phyloP scores from a whole-genome alignment of 2,797 vertebrate genomes.

The Dicrostonyx torquatus region DNA sequence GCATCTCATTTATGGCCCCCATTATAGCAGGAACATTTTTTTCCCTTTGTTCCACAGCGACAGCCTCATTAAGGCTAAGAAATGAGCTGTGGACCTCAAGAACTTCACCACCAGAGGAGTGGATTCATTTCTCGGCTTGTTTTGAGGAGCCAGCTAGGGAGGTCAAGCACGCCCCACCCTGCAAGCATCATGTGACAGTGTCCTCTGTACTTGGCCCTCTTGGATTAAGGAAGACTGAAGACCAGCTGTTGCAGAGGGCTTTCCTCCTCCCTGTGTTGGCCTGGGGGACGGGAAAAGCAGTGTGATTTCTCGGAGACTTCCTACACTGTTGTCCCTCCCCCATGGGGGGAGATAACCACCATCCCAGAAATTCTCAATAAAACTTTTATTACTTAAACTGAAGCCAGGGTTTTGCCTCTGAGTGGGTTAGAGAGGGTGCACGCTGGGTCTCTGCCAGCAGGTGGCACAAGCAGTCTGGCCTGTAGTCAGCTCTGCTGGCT shows the following conservation, averaged over 20 bases:
- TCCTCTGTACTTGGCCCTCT: not conserved
- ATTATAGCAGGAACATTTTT: not conserved
- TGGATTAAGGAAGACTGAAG: conserved; percentile 53
- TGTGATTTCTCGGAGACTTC: conserved; percentile 73
- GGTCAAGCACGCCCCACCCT: not conserved
- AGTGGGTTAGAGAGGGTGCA: not conserved
- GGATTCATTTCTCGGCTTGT: not conserved
- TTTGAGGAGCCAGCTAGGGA: conserved; percentile 25
- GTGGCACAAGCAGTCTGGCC: not conserved
- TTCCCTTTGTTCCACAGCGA: conserved; percentile 79
- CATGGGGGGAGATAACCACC: conserved; percentile 44
- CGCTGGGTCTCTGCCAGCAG: conserved; percentile 58
- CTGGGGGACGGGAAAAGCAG: not conserved
- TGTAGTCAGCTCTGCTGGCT: not conserved
- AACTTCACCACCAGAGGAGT: conserved; percentile 68
- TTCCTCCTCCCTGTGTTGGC: conserved; percentile 11
- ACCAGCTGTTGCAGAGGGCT: not conserved
- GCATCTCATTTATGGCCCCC: not conserved
- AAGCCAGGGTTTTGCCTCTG: not conserved
- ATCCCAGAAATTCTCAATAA: conserved; percentile 79
- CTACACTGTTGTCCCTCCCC: conserved; percentile 41
- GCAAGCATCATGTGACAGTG: conserved; percentile 27
- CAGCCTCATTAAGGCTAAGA: conserved; percentile 87
- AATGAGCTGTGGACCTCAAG: conserved; percentile 78
- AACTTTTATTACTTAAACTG: conserved; percentile 78